Percentiles rank a stretch among this genome's conserved stretches.
Conservation (phyloP, 2,797 vertebrate genomes). For the Onychomys arenicola region DNA sequence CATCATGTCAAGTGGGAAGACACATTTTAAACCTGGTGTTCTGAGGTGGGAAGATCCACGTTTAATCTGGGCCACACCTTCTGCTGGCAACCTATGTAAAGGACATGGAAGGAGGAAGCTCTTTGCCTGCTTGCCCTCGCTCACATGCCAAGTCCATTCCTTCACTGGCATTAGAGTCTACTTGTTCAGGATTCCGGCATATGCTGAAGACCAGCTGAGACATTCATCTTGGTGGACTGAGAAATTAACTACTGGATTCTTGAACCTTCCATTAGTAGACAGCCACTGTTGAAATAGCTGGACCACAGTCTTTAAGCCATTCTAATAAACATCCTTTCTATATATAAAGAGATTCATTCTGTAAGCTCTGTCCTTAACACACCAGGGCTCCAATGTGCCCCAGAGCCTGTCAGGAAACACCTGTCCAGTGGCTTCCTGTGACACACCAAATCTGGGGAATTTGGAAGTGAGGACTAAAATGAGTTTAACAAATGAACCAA, state of each 20-base stretch:
- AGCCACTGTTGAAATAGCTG: not conserved
- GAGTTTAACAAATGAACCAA: not conserved
- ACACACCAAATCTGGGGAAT: conserved; percentile 26
- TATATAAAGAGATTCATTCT: not conserved
- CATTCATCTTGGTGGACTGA: not conserved
- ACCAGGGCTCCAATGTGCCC: not conserved
- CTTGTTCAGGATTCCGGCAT: not conserved
- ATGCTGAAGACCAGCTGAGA: not conserved
- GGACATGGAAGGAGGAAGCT: not conserved
- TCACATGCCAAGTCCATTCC: not conserved
- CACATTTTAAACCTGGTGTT: not conserved
- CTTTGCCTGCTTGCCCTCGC: not conserved
- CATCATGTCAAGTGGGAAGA: not conserved
- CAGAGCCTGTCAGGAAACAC: conserved; percentile 70
- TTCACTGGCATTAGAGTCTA: not conserved
- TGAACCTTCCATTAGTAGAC: not conserved
- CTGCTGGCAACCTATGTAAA: not conserved
- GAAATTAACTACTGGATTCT: not conserved
- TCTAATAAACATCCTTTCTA: not conserved
- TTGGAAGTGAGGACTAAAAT: conserved; percentile 23
- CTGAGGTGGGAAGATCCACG: not conserved
- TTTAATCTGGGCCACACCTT: not conserved
- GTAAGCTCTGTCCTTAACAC: not conserved
- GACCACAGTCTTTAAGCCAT: not conserved
- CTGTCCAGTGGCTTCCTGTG: conserved; percentile 41